phyloP scores from a whole-genome alignment of 2,113 vertebrate genomes.

The Phainopepla nitens region DNA sequence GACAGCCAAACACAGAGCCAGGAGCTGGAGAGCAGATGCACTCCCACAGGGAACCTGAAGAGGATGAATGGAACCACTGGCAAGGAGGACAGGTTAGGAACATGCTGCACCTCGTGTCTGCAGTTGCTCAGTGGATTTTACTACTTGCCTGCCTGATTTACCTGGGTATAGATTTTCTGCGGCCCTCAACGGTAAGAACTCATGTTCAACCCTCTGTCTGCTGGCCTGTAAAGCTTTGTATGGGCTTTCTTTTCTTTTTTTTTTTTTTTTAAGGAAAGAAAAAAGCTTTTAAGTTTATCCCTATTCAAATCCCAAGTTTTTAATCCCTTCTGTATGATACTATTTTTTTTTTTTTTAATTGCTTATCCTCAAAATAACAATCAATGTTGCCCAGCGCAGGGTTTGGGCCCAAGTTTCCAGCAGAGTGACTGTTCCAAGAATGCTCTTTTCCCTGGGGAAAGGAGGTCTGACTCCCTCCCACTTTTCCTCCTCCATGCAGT shows the following conservation, averaged over 20 bases:
- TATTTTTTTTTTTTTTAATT: neutral
- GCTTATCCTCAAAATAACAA: neutral
- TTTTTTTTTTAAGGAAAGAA: neutral
- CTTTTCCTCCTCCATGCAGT: neutral
- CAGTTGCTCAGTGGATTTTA: slow-evolving; percentile 49
- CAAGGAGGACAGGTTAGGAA: slow-evolving; percentile 23
- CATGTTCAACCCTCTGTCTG: neutral
- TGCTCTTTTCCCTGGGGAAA: neutral
- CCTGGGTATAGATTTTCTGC: slow-evolving; percentile 47
- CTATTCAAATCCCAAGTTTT: neutral
- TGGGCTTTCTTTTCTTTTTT: neutral
- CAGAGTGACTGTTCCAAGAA: neutral
- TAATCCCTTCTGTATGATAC: neutral
- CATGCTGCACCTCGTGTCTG: slow-evolving; percentile 43
- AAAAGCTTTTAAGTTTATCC: neutral
- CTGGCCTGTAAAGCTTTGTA: neutral
- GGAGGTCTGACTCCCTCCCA: neutral
- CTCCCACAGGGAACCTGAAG: neutral
- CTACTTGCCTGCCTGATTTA: slow-evolving; percentile 66
- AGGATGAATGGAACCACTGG: neutral
- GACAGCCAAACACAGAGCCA: neutral
- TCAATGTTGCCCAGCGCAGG: neutral
- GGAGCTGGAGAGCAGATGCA: neutral
- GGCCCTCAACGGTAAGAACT: slow-evolving; percentile 64
- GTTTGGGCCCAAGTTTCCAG: neutral